Percentiles rank a stretch among this genome's conserved stretches.
phyloP scores from a whole-genome alignment of 2,888 invertebrate species.

The Pachycephus smyrnensis region DNA sequence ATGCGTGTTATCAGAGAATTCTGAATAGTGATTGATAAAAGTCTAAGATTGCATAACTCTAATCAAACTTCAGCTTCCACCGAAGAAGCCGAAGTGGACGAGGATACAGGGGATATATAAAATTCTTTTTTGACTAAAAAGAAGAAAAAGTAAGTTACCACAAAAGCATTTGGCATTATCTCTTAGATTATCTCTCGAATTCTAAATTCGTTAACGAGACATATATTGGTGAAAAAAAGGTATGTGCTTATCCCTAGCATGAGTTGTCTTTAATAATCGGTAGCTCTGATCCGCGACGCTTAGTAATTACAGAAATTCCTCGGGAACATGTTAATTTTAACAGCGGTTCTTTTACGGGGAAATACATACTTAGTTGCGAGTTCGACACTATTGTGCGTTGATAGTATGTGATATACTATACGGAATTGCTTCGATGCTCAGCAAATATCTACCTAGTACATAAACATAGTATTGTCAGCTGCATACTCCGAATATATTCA shows the following conservation, averaged over 20 bases:
- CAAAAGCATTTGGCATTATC: not conserved
- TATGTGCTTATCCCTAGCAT: not conserved
- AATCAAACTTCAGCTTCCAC: not conserved
- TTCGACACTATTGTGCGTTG: conserved; percentile 11
- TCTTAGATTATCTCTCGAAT: not conserved
- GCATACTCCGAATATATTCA: not conserved
- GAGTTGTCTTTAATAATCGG: not conserved
- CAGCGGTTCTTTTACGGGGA: not conserved
- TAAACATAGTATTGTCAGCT: not conserved
- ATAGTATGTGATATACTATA: conserved; percentile 16
- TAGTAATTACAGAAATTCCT: not conserved
- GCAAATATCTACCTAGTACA: conserved; percentile 3
- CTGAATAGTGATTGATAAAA: not conserved
- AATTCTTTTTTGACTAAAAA: not conserved
- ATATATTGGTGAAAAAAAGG: not conserved
- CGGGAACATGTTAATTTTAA: not conserved
- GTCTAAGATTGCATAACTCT: not conserved
- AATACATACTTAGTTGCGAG: conserved; percentile 11
- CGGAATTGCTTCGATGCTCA: conserved; percentile 24
- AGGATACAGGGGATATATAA: not conserved
- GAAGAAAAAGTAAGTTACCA: not conserved
- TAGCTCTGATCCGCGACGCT: not conserved
- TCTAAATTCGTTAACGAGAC: not conserved
- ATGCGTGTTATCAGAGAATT: not conserved
- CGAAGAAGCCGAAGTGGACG: not conserved